Conservation (phyloP, 2,113 vertebrate genomes). For the Ellobius talpinus region DNA sequence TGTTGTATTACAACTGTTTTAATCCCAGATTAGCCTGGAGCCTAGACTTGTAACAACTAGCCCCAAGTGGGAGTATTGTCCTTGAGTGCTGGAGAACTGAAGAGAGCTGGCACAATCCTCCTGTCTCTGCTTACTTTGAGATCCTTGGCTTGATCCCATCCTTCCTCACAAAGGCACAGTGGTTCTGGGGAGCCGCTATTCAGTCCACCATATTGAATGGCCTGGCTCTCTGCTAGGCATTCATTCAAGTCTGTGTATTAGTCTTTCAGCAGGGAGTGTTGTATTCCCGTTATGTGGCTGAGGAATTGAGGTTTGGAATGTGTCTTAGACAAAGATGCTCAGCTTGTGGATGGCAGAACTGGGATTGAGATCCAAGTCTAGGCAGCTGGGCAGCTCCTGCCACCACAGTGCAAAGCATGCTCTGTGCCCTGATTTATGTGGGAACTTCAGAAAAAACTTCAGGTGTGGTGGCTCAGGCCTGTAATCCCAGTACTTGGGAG, state of each 20-base stretch:
- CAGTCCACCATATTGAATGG: too few relatives aligned
- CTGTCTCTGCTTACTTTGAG: not conserved
- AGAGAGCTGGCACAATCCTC: not conserved
- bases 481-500: not conserved
- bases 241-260: not conserved
- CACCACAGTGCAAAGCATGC: not conserved
- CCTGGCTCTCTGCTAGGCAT: not conserved
- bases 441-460: not conserved
- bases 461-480: not conserved
- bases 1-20: not conserved
- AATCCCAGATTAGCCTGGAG: not conserved
- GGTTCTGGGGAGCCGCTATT: not conserved
- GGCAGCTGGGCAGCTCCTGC: not conserved
- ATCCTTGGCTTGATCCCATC: not conserved
- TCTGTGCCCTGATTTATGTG: not conserved
- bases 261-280: not conserved
- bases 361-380: not conserved
- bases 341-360: not conserved
- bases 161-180: not conserved
- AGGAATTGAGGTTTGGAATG: not conserved
- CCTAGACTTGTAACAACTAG: not conserved
- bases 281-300: fast-evolving
- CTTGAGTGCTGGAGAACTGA: not conserved
- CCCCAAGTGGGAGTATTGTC: not conserved
- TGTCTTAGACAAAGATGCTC: not conserved